These are phyloP conservation scores for Mylabris phalerata DNA, from an alignment of 1,140 invertebrate species.

Conservation along the genomic window DNA sequence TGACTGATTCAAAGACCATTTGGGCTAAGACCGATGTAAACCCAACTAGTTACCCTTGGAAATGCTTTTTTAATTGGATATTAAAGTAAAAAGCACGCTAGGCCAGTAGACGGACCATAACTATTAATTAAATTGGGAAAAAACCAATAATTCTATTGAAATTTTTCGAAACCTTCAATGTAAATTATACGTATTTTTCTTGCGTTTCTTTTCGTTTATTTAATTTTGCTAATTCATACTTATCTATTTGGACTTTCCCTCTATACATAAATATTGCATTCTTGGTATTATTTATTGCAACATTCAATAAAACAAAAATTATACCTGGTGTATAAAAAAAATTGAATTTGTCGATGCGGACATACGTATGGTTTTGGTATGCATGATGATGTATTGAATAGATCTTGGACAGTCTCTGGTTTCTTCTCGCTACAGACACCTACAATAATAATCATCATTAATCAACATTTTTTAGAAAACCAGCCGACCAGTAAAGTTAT, in stretches of 20 bases:
- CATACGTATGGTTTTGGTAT: conserved; percentile 71
- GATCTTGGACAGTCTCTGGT: conserved; percentile 53
- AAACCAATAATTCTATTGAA: neutral
- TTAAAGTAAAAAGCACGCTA: no score
- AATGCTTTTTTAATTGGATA: no score
- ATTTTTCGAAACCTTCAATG: neutral
- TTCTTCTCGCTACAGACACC: conserved; percentile 35
- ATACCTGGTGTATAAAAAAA: conserved; percentile 76
- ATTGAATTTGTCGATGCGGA: conserved; percentile 74
- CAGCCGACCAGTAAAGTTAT: no score
- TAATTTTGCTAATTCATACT: neutral
- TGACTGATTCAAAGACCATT: no score
- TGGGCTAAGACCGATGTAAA: no score
- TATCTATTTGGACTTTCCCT: neutral
- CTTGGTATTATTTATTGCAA: neutral
- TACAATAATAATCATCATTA: no score
- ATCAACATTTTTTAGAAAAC: no score
- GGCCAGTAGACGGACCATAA: no score
- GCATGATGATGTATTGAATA: conserved; percentile 74
- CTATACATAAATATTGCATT: neutral
- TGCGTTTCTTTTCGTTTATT: neutral
- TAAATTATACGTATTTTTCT: neutral
- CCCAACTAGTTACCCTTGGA: no score
- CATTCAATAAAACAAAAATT: conserved; percentile 8
- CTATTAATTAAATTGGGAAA: no score